Conservation (phyloP, 2,888 invertebrate species). For the Spatulosminthurus flaviceps region DNA sequence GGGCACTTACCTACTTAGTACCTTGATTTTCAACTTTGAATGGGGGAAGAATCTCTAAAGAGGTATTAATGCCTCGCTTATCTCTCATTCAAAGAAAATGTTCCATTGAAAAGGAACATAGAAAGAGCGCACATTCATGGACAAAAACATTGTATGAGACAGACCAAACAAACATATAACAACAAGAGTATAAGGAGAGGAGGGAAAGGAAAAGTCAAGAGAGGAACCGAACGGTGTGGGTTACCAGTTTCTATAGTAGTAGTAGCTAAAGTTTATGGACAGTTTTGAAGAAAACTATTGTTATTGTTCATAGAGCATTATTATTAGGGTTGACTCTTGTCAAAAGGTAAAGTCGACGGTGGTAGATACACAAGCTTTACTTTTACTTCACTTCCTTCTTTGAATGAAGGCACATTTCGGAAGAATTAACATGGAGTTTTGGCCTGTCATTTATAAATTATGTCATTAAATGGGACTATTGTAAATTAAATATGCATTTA, state of each 20-base stretch:
- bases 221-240: conserved; percentile 1
- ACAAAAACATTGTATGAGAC: background rate
- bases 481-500: too few relatives aligned
- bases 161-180: too few relatives aligned
- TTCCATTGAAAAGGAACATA: background rate
- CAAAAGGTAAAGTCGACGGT: conserved; percentile 7
- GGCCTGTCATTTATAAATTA: too few relatives aligned
- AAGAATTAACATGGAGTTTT: too few relatives aligned
- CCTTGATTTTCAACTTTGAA: conserved; percentile 13
- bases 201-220: conserved; percentile 7
- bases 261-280: conserved; percentile 6
- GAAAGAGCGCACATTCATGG: conserved; percentile 18
- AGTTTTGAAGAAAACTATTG: background rate
- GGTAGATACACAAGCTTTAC: conserved; percentile 24
- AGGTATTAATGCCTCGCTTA: conserved; percentile 18
- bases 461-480: too few relatives aligned
- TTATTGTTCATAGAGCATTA: conserved; percentile 9
- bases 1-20: background rate
- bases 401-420: background rate
- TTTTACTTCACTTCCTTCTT: background rate
- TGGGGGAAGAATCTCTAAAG: conserved; percentile 7
- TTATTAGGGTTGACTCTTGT: background rate
- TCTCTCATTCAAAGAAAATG: background rate
- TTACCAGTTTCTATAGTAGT: background rate
- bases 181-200: too few relatives aligned